A percentile compares a stretch with the other conserved stretches of the same genome.
Conservation (phyloP, 1,140 invertebrate species). For the Sweltsa coloradensis region DNA sequence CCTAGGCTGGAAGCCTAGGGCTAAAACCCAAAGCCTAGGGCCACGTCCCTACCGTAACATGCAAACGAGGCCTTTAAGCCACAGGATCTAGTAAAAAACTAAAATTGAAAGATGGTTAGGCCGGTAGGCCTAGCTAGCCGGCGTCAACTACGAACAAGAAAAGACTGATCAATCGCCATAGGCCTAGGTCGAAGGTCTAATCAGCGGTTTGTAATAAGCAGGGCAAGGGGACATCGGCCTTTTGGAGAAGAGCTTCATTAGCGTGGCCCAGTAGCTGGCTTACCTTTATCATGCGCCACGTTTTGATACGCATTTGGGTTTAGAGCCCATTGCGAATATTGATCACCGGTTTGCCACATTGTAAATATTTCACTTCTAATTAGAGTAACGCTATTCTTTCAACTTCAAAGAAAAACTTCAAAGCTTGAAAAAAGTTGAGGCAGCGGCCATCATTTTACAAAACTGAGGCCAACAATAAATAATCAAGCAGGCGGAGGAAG, state of each 20-base stretch:
- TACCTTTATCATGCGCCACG: constrained; percentile 39
- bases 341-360: constrained; percentile 13
- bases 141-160: neutral
- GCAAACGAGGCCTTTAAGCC: too few species aligned
- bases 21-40: too few species aligned
- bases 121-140: neutral
- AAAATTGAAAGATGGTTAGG: neutral
- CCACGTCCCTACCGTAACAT: too few species aligned
- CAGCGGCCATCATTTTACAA: too few species aligned
- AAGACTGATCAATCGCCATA: neutral
- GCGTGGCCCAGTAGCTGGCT: neutral
- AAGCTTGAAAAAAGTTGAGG: too few species aligned
- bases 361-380: neutral
- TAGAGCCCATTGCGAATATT: constrained; percentile 44
- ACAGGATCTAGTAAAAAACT: neutral
- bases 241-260: neutral
- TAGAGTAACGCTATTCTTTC: too few species aligned
- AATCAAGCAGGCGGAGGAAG: too few species aligned
- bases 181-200: neutral
- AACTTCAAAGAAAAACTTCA: too few species aligned
- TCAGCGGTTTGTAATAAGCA: neutral
- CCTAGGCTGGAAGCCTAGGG: too few species aligned
- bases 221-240: neutral
- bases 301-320: constrained; percentile 55
- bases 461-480: too few species aligned